phyloP scores from a whole-genome alignment of 30 jellyfish, hydroid and myxozoan species.

The Chrysaora quinquecirrha region DNA sequence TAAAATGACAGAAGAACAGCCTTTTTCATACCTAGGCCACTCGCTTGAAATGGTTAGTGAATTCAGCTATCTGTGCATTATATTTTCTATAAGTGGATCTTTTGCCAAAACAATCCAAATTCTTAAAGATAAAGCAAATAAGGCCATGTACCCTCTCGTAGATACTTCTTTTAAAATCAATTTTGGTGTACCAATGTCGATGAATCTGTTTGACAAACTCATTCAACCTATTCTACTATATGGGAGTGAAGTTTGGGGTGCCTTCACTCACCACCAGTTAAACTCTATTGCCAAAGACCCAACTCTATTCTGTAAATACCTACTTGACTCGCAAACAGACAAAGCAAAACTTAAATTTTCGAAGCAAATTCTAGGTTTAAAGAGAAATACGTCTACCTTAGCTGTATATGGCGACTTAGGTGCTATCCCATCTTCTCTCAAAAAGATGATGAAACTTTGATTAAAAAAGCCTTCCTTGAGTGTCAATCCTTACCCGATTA shows the following conservation, averaged over 20 bases:
- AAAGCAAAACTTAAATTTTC: conserved; percentile 12
- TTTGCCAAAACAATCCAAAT: not conserved
- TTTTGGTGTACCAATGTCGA: conserved; percentile 20
- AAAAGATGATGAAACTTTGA: not conserved
- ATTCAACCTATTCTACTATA: conserved; percentile 18
- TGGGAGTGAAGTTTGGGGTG: conserved; percentile 33
- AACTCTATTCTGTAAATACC: conserved; percentile 1
- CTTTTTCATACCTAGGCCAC: conserved; percentile 18
- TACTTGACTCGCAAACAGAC: conserved; percentile 14
- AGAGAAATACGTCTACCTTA: not conserved
- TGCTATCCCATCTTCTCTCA: conserved; percentile 1
- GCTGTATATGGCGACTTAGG: not conserved
- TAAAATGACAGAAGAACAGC: conserved; percentile 10
- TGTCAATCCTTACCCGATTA: not conserved
- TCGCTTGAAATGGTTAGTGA: conserved; percentile 17
- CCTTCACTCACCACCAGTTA: conserved; percentile 18
- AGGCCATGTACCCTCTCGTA: conserved; percentile 21
- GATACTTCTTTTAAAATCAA: conserved; percentile 11
- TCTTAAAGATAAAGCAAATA: conserved; percentile 21
- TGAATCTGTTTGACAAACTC: conserved; percentile 23
- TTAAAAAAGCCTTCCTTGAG: conserved; percentile 6
- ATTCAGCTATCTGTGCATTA: conserved; percentile 4
- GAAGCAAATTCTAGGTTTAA: not conserved
- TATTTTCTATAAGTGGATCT: conserved; percentile 14
- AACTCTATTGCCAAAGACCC: conserved; percentile 22